Conservation (phyloP, 2,113 vertebrate species). For the Mesoclemmys tuberculata region DNA sequence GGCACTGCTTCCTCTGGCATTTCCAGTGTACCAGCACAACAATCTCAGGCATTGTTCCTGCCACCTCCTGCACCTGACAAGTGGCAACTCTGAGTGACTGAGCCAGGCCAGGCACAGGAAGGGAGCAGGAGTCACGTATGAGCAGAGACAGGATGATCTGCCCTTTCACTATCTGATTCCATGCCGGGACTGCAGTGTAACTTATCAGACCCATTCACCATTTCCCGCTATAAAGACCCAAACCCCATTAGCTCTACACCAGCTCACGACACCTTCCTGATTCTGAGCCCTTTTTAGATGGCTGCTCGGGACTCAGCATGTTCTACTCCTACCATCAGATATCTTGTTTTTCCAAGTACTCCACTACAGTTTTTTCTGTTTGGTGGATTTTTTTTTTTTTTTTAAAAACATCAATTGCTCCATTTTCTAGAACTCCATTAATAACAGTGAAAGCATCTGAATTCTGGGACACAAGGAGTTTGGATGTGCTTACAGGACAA, state of each 20-base stretch:
- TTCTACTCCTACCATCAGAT: background rate
- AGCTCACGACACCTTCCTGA: background rate
- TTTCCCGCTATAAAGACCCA: background rate
- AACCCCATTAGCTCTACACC: background rate
- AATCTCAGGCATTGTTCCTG: background rate
- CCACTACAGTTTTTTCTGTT: background rate
- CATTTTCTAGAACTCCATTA: background rate
- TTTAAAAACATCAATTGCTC: background rate
- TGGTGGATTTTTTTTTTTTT: background rate
- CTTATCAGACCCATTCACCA: background rate
- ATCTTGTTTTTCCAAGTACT: background rate
- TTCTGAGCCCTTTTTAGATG: background rate
- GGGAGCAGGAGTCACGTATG: fast-evolving
- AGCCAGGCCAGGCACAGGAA: background rate
- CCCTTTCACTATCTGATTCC: background rate
- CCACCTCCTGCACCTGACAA: background rate
- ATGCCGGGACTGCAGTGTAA: background rate
- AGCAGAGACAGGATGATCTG: background rate
- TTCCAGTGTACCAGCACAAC: background rate
- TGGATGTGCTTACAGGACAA: background rate
- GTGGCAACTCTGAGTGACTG: background rate
- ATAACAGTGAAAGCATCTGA: background rate
- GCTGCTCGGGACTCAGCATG: background rate
- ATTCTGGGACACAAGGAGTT: background rate
- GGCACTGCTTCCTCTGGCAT: background rate